Conservation (phyloP, 2,888 invertebrate species). For the Euphydryas editha region DNA sequence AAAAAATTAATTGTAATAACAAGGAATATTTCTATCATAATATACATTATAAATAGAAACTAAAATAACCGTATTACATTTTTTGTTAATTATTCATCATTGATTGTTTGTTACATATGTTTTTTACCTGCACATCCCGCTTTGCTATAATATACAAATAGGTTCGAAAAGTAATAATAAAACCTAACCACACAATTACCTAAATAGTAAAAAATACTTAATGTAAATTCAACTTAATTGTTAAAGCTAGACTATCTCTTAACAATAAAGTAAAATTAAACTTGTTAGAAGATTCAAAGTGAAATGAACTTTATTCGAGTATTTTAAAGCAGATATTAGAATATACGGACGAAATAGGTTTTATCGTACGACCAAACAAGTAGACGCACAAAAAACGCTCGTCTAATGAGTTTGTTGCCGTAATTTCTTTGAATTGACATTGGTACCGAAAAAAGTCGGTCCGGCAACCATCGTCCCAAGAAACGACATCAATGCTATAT, state of each 20-base stretch:
- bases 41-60: neutral
- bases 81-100: no score
- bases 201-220: neutral
- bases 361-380: neutral
- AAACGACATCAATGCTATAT: neutral
- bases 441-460: conserved; percentile 8
- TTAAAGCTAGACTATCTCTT: neutral
- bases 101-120: neutral
- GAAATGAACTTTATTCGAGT: neutral
- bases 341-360: neutral
- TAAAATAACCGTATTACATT: neutral
- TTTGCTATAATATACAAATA: conserved; percentile 5
- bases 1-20: no score
- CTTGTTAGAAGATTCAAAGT: no score
- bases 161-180: neutral
- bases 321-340: neutral
- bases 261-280: no score
- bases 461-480: neutral
- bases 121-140: neutral
- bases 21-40: no score
- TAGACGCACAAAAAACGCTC: conserved; percentile 26
- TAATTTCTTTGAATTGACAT: conserved; percentile 24
- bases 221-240: conserved; percentile 9
- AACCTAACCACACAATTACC: neutral
- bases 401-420: conserved; percentile 25